These are phyloP conservation scores for Scaptomyza caliginosa DNA, from an alignment of 2,888 invertebrate genomes.

Conservation along the genomic window DNA sequence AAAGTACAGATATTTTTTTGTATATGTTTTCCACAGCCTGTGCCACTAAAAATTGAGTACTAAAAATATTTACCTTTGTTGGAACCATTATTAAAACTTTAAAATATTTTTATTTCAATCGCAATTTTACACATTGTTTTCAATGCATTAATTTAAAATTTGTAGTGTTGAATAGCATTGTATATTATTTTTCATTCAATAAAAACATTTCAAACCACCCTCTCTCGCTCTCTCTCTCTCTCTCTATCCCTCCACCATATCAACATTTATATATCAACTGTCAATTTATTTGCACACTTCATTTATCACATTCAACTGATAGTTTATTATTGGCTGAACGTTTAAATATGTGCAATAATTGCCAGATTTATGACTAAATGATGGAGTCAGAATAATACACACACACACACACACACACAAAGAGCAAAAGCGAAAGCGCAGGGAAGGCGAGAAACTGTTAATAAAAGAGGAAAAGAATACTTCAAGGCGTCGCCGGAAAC, in stretches of 20 bases:
- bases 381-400: neutral
- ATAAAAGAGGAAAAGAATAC: conserved; percentile 32
- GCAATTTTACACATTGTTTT: too few relatives aligned
- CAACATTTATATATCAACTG: neutral
- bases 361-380: conserved; percentile 27
- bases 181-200: too few relatives aligned
- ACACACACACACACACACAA: neutral
- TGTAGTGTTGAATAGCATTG: too few relatives aligned
- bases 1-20: neutral
- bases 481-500: conserved; percentile 48
- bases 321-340: conserved; percentile 6
- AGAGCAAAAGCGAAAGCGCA: neutral
- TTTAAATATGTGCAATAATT: conserved; percentile 19
- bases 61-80: neutral
- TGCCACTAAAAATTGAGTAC: neutral
- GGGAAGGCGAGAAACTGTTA: conserved; percentile 2
- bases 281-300: neutral
- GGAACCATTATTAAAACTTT: too few relatives aligned
- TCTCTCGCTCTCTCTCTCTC: too few relatives aligned
- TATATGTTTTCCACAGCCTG: neutral
- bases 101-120: too few relatives aligned
- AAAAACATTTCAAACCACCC: too few relatives aligned
- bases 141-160: too few relatives aligned
- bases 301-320: neutral
- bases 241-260: neutral